These are phyloP conservation scores for Tiliacea citrago DNA, from an alignment of 2,888 invertebrate genomes.

Conservation along the genomic window DNA sequence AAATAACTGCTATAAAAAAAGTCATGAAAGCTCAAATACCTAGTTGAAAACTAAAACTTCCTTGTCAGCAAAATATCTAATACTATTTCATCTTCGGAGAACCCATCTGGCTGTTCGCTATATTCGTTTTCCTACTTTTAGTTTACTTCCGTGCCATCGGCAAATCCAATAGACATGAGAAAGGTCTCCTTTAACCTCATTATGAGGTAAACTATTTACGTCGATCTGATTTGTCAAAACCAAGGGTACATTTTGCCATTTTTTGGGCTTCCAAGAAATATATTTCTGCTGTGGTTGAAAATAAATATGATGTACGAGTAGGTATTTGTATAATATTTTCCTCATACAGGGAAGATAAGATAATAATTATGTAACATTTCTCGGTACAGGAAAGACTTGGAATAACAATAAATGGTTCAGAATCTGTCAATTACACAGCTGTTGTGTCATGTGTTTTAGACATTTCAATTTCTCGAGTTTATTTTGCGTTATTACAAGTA, in stretches of 20 bases:
- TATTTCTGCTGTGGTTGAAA: constrained; percentile 21
- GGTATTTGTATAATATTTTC: constrained; percentile 27
- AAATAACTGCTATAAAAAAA: not conserved
- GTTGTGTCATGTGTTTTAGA: constrained; percentile 20
- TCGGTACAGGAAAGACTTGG: not conserved
- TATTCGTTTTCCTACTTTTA: constrained; percentile 14
- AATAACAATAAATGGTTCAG: not conserved
- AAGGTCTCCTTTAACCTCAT: constrained; percentile 55
- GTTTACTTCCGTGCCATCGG: constrained; percentile 36
- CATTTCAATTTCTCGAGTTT: constrained; percentile 13
- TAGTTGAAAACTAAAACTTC: not conserved
- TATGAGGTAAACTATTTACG: constrained; percentile 65
- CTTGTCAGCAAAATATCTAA: constrained; percentile 3
- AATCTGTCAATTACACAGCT: constrained; percentile 20
- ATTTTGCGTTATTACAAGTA: not conserved
- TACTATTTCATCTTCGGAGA: not conserved
- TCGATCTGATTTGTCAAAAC: constrained; percentile 59
- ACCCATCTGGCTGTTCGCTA: constrained; percentile 10
- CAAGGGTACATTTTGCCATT: constrained; percentile 27
- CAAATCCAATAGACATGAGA: constrained; percentile 61
- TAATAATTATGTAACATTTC: constrained; percentile 4
- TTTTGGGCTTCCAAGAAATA: constrained; percentile 12
- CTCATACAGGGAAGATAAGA: not conserved
- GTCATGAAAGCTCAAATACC: not conserved
- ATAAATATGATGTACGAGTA: constrained; percentile 8